Evolutionary conservation across 1,140 invertebrate species (phyloP), one percentile per base, ranked within the genome.

Genomic region (Acromyrmex echinatior): DNA sequence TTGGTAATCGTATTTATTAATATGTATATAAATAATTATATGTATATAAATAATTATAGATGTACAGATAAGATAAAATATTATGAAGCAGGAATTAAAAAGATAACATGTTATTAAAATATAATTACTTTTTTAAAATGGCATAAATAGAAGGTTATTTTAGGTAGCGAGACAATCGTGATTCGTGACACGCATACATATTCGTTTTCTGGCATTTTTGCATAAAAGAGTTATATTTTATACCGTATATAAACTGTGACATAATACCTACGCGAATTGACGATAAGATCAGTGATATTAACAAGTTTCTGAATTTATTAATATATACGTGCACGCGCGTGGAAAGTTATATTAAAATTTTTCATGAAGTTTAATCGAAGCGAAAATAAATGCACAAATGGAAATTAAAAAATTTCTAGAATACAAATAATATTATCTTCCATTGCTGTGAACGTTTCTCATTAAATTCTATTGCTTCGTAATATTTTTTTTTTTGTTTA

Each of bases 131-230:
- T 45, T 31, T 14, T 60, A 60, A 45, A 63, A 31, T 16, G 14
- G 3, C 18, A 21, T 5, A 68, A 49, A 49, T 78, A 56, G 14
- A 35, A 80, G 14, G 1, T 53, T n/a, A 68, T 35, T 56, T 3
- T 14, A 39, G 14, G 14, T 58, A 39, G 1, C 45, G 31, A 68
- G n/a, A 66, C 45, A 79, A 68, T 80, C 31, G 7, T 79, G 76
- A 66, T 62, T 80, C 63, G 7, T 79, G 76, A 66, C 77, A 65
- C 18, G 16, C 49, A 39, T 65, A 66, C 16, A 70, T 58, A 18
- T 56, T 18, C 25, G 21, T 58, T 56, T 39, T 16, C 18, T n/a
- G 31, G 1, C 35, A 28, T 58, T 73, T 45, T 31, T 49, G 25
- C 51, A 35, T 18, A 14, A 51, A 78, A 49, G 28, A 31, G n/a